phyloP scores from a whole-genome alignment of 2,888 invertebrate species.

The Pammene fasciana region DNA sequence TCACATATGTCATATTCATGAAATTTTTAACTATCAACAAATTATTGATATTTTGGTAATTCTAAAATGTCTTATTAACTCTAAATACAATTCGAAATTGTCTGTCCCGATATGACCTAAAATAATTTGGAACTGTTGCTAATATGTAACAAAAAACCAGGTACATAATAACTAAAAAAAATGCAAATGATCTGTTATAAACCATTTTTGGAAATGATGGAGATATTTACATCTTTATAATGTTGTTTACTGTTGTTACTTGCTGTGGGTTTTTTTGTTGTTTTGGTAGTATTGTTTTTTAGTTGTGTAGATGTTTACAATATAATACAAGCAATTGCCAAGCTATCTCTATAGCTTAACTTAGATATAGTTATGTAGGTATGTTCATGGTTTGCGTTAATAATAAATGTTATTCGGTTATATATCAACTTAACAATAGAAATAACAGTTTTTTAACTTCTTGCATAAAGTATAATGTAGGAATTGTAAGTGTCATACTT shows the following conservation, averaged over 20 bases:
- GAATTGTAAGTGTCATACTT: conserved; percentile 9
- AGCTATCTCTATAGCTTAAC: background rate
- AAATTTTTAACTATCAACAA: too few relatives aligned
- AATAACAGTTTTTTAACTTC: background rate
- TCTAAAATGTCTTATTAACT: too few relatives aligned
- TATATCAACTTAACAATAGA: conserved; percentile 10
- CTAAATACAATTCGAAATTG: too few relatives aligned
- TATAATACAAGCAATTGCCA: background rate
- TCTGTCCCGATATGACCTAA: too few relatives aligned
- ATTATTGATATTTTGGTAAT: too few relatives aligned
- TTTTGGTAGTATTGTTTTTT: conserved; percentile 3
- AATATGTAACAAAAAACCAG: background rate
- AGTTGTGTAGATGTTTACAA: background rate
- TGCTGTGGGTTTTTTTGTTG: conserved; percentile 4
- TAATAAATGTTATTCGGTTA: conserved; percentile 1
- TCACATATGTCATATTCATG: too few relatives aligned
- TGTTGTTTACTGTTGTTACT: background rate
- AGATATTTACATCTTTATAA: conserved; percentile 39
- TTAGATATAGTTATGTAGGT: conserved; percentile 27
- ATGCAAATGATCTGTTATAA: background rate
- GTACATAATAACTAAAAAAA: background rate
- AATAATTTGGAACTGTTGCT: background rate
- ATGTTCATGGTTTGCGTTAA: conserved; percentile 2
- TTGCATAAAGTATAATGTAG: too few relatives aligned
- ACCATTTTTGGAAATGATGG: background rate